phyloP scores from a whole-genome alignment of 1,140 invertebrate species.

The Gryon sp. region DNA sequence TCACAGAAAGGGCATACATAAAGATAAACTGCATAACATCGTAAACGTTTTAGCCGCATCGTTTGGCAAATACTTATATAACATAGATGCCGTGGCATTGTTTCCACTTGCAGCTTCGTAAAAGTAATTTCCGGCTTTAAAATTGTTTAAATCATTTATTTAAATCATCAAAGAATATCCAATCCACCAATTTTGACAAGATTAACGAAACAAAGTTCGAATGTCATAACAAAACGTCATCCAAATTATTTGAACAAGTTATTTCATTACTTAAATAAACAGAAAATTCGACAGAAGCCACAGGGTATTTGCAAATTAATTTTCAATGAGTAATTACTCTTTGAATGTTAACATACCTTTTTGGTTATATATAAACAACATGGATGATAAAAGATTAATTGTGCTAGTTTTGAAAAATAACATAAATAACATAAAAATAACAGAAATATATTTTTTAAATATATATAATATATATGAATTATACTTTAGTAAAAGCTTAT shows the following conservation, averaged over 20 bases:
- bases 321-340: background rate
- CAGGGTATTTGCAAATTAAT: no score
- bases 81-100: background rate
- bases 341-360: no score
- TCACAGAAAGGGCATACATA: background rate
- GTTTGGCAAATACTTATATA: background rate
- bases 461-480: no score
- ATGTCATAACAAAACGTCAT: background rate
- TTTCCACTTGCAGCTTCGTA: conserved; percentile 1
- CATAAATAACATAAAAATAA: no score
- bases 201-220: conserved; percentile 2
- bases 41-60: background rate
- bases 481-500: no score
- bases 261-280: conserved; percentile 14
- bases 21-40: conserved; percentile 19
- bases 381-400: no score
- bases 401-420: no score
- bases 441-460: no score
- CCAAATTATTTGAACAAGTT: background rate
- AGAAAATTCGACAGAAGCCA: background rate
- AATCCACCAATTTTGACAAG: background rate
- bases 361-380: no score
- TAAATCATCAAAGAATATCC: conserved; percentile 35
- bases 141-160: conserved; percentile 28
- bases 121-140: conserved; percentile 22